Conservation (phyloP, 2,888 invertebrate genomes). For the Heterodera filipjevi region DNA sequence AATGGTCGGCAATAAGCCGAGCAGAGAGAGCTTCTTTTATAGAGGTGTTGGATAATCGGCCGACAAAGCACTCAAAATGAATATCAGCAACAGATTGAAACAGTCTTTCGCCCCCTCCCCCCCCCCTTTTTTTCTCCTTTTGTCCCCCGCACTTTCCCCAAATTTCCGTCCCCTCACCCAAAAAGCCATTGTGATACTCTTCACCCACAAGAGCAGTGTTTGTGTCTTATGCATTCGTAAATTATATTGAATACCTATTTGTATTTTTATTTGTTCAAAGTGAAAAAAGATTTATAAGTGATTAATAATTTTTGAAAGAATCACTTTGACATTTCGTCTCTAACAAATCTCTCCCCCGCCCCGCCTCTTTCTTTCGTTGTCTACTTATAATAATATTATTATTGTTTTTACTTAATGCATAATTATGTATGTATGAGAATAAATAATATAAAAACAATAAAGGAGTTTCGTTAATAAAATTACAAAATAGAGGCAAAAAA, state of each 20-base stretch:
- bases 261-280: background rate
- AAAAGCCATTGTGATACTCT: constrained; percentile 20
- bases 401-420: background rate
- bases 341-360: background rate
- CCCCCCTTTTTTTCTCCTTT: background rate
- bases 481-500: too few relatives aligned
- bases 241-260: background rate
- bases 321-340: background rate
- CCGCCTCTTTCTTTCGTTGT: background rate
- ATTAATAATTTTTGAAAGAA: background rate
- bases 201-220: background rate
- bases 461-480: too few relatives aligned
- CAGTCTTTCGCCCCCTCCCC: background rate
- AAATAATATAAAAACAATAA: background rate
- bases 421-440: background rate
- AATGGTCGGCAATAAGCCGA: too few relatives aligned
- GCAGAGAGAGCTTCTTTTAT: too few relatives aligned
- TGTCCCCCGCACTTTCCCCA: background rate
- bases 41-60: too few relatives aligned
- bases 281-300: background rate
- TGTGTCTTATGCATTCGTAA: background rate
- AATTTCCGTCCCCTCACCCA: background rate
- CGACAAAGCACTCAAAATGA: background rate
- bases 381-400: background rate
- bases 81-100: background rate